Evolutionary conservation across 2,113 vertebrate genomes (phyloP), one percentile per base, ranked within the genome.

Genomic region (Gopherus flavomarginatus): DNA sequence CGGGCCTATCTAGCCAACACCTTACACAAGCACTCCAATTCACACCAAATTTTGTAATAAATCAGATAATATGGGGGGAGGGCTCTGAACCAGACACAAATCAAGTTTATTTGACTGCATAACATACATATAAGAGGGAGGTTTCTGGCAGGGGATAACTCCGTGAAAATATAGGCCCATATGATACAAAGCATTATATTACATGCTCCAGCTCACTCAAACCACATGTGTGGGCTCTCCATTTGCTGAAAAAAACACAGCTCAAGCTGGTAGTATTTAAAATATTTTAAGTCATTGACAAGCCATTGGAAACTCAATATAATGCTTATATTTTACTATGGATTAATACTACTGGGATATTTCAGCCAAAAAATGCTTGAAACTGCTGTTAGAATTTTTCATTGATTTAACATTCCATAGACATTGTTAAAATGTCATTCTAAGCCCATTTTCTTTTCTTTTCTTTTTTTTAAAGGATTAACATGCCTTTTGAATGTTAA

Each of bases 371-470:
- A 72, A 97, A 77, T 82, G 14, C 81, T 93, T 95, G 83, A 95
- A 96, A 95, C 54, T 83, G 81, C 85, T 96, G 78, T 38, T 96
- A 93, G 85, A 97, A 95, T 96, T 96, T 96, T 97, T 97, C 95
- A 53, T 90, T 0, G 0, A 92, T 95, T 97, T 97, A 96, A 95
- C 96, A 96, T 97, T 94, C 94, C 96, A 88, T 27, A 82, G 88
- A 94, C 85, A 94, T 86, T 84, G 94, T 97, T 97, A 97, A 95
- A 97, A 96, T 88, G 94, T 97, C 94, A 94, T 95, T 97, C 95
- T 96, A 96, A 97, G 92, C 69, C 96, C 95, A 93, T 97, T 97
- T 95, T 91, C 91, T 97, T 92, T 89, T 77, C 42, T 38, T 77
- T 86, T 49, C 47, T 49, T 97, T 97, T 96, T 29, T 44, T 10